Evolutionary conservation across 2,797 vertebrate genomes (phyloP).

Genomic region (Semaprochilodus insignis): DNA sequence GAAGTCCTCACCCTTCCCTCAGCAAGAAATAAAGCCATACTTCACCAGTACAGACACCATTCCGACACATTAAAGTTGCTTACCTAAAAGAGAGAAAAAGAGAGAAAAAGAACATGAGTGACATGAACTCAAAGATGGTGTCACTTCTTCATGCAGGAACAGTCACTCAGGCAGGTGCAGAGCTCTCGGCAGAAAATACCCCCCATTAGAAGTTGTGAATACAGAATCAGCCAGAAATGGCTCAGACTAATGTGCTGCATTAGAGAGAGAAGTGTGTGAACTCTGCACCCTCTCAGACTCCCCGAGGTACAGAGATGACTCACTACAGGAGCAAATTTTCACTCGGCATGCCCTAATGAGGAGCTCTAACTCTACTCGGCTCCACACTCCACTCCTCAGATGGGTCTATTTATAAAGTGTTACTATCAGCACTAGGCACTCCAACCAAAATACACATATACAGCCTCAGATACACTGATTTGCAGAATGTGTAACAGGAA

Average conservation of each 20-base stretch:
- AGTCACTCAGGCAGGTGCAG: background rate
- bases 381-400: constrained; percentile 9
- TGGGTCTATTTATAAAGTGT: constrained; percentile 49
- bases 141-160: constrained; percentile 3
- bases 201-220: background rate
- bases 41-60: constrained; percentile 20
- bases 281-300: background rate
- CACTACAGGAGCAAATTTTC: constrained; percentile 2
- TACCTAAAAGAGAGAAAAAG: constrained; percentile 45
- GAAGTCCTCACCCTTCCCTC: background rate
- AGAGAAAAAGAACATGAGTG: constrained; percentile 14
- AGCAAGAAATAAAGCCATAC: constrained; percentile 9
- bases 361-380: background rate
- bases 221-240: constrained; percentile 16
- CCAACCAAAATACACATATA: constrained; percentile 20
- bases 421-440: constrained; percentile 30
- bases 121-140: background rate
- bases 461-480: constrained; percentile 9
- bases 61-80: constrained; percentile 26
- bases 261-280: constrained; percentile 5
- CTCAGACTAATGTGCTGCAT: constrained; percentile 15
- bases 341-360: constrained; percentile 8
- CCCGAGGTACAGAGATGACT: constrained; percentile 2
- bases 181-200: background rate
- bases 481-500: background rate